Conservation (phyloP, 2,113 vertebrate species). For the Dendropsophus ebraccatus region DNA sequence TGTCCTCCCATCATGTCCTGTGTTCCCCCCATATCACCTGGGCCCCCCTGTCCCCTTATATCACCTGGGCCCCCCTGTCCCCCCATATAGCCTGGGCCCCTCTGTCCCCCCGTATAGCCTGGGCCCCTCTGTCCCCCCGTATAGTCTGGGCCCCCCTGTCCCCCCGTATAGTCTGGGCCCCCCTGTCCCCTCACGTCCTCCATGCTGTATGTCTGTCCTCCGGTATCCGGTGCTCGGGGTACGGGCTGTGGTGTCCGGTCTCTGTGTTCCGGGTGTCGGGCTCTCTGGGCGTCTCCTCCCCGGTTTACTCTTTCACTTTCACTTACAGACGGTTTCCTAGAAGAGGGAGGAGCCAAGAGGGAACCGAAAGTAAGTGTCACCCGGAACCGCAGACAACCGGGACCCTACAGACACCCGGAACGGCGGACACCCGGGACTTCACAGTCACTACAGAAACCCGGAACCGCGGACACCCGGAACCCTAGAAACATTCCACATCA, state of each 20-base stretch:
- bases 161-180: not conserved
- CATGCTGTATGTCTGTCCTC: too few species aligned
- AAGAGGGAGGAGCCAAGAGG: not conserved
- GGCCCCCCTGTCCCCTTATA: too few species aligned
- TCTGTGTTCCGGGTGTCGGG: not conserved
- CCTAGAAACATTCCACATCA: too few species aligned
- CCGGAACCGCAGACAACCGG: not conserved
- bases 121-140: too few species aligned
- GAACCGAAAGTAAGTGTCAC: not conserved
- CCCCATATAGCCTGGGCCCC: too few species aligned
- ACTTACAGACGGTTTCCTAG: not conserved
- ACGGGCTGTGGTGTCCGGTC: not conserved
- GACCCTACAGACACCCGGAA: not conserved
- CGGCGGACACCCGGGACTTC: not conserved
- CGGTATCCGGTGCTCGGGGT: not conserved
- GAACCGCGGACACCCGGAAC: not conserved
- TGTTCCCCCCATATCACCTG: too few species aligned
- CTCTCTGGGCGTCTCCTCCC: not conserved
- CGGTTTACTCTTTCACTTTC: slow-evolving; percentile 15
- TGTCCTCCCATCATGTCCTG: not conserved
- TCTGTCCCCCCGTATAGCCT: too few species aligned
- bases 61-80: too few species aligned
- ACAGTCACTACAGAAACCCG: too few species aligned
- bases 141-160: not conserved
- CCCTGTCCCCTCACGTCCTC: not conserved